phyloP scores from a whole-genome alignment of 92 coral and sea anemone species.

The Actinernus sp. region DNA sequence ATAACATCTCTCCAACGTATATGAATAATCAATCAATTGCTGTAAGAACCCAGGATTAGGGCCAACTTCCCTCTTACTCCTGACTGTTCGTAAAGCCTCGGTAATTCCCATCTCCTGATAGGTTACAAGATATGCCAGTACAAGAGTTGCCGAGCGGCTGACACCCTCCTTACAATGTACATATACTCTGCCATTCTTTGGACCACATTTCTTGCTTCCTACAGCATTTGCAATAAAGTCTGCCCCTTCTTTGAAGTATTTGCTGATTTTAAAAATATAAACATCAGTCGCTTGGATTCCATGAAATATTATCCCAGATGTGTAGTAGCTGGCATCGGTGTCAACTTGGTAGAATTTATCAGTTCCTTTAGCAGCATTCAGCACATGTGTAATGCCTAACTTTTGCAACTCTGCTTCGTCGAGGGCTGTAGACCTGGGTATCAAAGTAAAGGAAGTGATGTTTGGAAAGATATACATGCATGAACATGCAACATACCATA shows the following conservation, averaged over 20 bases:
- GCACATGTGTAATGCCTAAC: constrained; percentile 74
- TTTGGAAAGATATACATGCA: too few relatives aligned
- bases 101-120: constrained; percentile 68
- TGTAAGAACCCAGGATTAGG: constrained; percentile 81
- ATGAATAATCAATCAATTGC: constrained; percentile 73
- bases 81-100: constrained; percentile 60
- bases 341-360: constrained; percentile 60
- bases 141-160: constrained; percentile 73
- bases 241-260: constrained; percentile 70
- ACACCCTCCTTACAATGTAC: constrained; percentile 79
- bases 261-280: constrained; percentile 49
- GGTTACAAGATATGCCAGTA: constrained; percentile 75
- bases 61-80: constrained; percentile 61
- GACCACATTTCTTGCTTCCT: constrained; percentile 50
- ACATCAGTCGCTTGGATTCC: constrained; percentile 76
- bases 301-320: constrained; percentile 74
- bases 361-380: constrained; percentile 82
- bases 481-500: too few relatives aligned
- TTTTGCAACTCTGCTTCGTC: constrained; percentile 51
- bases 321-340: constrained; percentile 78
- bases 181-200: constrained; percentile 41
- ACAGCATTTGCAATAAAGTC: constrained; percentile 74
- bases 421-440: constrained; percentile 68
- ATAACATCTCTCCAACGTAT: constrained; percentile 20
- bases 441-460: too few relatives aligned